phyloP scores from a whole-genome alignment of 2,888 invertebrate genomes.

The Thumatha senex region DNA sequence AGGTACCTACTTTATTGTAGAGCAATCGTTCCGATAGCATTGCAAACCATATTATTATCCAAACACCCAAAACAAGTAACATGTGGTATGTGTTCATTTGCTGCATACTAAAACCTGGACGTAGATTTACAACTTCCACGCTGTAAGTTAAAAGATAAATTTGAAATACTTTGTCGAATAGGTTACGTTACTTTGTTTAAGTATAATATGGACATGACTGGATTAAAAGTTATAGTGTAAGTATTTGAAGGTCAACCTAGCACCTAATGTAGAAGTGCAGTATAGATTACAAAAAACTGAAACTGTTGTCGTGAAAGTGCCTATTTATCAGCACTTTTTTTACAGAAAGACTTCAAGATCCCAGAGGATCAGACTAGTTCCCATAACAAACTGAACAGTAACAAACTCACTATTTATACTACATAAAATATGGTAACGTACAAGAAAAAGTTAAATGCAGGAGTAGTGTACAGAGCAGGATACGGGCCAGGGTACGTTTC shows the following conservation, averaged over 20 bases:
- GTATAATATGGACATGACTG: no score
- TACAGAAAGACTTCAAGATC: no score
- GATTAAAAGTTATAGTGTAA: no score
- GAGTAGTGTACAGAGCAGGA: constrained; percentile 58
- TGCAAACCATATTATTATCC: constrained; percentile 59
- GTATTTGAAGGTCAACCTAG: no score
- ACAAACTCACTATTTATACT: not conserved
- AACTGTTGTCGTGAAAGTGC: no score
- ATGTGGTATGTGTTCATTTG: constrained; percentile 52
- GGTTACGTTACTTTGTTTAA: no score
- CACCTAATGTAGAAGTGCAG: no score
- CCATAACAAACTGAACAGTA: no score
- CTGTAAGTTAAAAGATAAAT: constrained; percentile 35
- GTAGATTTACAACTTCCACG: constrained; percentile 61
- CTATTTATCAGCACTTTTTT: no score
- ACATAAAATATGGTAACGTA: constrained; percentile 39
- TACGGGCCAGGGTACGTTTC: constrained; percentile 57
- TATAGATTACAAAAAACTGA: no score
- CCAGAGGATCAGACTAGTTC: no score
- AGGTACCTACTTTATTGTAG: constrained; percentile 50
- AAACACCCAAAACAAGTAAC: constrained; percentile 43
- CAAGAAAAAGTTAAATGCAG: constrained; percentile 75
- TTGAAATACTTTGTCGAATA: not conserved
- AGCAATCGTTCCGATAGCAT: constrained; percentile 55
- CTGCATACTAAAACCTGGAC: constrained; percentile 41